phyloP scores from a whole-genome alignment of 2,888 invertebrate genomes.

The Ferrisia virgata region DNA sequence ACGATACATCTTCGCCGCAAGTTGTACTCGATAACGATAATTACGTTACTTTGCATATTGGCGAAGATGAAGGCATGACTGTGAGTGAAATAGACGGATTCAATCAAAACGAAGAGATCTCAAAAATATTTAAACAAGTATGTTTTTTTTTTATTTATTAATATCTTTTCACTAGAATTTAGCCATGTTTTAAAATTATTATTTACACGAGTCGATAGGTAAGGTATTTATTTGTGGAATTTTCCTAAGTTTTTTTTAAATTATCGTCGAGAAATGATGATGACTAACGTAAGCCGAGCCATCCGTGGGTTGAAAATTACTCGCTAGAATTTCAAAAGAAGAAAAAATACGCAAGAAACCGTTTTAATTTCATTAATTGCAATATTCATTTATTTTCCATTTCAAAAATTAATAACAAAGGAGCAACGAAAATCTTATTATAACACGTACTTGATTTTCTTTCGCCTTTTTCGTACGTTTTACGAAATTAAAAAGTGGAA shows the following conservation, averaged over 20 bases:
- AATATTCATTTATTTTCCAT: neutral
- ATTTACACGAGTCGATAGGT: neutral
- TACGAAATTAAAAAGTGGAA: neutral
- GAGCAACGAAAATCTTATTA: neutral
- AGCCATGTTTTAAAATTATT: neutral
- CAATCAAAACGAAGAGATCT: conserved; percentile 42
- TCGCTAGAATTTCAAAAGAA: too few species aligned
- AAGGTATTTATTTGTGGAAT: neutral
- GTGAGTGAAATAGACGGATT: conserved; percentile 24
- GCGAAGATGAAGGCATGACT: conserved; percentile 28
- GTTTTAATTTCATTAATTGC: neutral
- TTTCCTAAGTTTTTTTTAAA: too few species aligned
- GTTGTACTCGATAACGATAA: conserved; percentile 32
- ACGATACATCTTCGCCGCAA: neutral
- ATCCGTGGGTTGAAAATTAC: too few species aligned
- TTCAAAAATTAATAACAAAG: neutral
- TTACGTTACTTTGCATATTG: conserved; percentile 37
- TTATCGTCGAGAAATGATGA: too few species aligned
- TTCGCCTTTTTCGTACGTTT: neutral
- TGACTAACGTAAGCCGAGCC: too few species aligned
- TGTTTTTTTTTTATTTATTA: neutral
- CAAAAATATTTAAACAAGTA: conserved; percentile 44
- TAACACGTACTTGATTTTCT: neutral
- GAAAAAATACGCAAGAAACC: neutral
- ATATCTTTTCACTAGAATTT: neutral